Percentiles rank a stretch among this genome's conserved stretches.
phyloP scores from a whole-genome alignment of 1,140 invertebrate species.

The Diploscapter pachys region DNA sequence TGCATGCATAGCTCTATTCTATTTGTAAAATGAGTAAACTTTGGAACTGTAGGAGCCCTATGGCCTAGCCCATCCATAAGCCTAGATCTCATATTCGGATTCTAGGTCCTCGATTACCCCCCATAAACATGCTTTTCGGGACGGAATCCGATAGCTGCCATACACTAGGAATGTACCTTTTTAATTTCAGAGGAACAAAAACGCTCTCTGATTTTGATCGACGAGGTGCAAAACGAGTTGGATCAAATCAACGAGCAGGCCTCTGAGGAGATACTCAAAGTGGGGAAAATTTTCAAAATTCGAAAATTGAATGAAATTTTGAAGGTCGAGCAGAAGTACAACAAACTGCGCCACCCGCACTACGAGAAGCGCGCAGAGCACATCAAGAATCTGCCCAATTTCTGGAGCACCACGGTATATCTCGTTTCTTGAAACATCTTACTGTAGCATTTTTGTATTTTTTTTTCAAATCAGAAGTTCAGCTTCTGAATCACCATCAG shows the following conservation, averaged over 20 bases:
- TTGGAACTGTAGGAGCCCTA: too few species aligned
- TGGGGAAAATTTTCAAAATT: not conserved
- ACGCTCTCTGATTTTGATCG: constrained; percentile 74
- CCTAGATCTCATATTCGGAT: too few species aligned
- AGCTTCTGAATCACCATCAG: constrained; percentile 87
- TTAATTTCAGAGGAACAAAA: constrained; percentile 6
- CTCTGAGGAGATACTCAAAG: constrained; percentile 80
- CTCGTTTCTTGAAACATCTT: too few species aligned
- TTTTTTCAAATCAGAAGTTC: constrained; percentile 37
- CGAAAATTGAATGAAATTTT: not conserved
- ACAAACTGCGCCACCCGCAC: constrained; percentile 77
- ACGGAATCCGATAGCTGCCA: too few species aligned
- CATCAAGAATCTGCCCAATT: constrained; percentile 81
- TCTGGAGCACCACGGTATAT: constrained; percentile 67
- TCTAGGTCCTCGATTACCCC: too few species aligned
- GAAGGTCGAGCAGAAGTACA: constrained; percentile 82
- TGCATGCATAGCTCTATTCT: too few species aligned
- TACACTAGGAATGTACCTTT: too few species aligned
- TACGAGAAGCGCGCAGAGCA: constrained; percentile 80
- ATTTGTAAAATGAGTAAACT: too few species aligned
- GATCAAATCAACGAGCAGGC: constrained; percentile 78
- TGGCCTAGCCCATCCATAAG: too few species aligned
- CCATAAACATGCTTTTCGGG: too few species aligned
- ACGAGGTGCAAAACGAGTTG: constrained; percentile 77
- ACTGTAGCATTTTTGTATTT: not conserved